Evolutionary conservation across 2,797 vertebrate species (phyloP), one percentile per base, ranked within the genome.

Genomic region (Pangasius sanitwongsei): DNA sequence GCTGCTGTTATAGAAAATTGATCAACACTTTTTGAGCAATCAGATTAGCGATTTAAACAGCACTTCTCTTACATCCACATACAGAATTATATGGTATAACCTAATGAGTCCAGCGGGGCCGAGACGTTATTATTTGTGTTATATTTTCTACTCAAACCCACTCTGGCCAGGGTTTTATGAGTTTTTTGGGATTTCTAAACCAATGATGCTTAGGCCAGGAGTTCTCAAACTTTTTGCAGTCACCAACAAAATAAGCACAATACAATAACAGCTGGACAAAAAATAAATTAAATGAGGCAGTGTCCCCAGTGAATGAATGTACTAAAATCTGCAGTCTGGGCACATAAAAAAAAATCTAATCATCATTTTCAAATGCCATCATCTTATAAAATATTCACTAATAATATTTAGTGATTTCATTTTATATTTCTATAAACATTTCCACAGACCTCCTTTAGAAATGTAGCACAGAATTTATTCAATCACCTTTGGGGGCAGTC

Each of bases 261-360:
- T 83, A 83, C 82, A 65, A 65, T 65, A 83, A 83, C 82, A 83
- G 82, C 59, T 83, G 82, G 61, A 65, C 28, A 65, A 65, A 44
- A 80, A 55, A n/a, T 28, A 20, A 20, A 57, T 55, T 57, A 80
- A 57, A 80, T 20, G n/a, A 25, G 20, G 2, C 55, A 20, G 6
- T 28, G 34, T 83, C 57, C 23, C 81, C 34, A 28, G 57, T 28
- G 59, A 83, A 48, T 48, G 15, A 48, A 83, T 65, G 57, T 65
- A 9, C 59, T 65, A 13, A 83, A 65, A 48, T 83, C 13, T 83
- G 41, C 82, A 83, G 61, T n/a, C 61, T 83, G 23, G 23, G 41
- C 82, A 83, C 37, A 28, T 80, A 37, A 74, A 61, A 61, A 61
- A 83, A 83, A 13, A 65, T 18, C 11, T n/a, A n/a, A n/a, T 65